These are phyloP conservation scores for Mustela nigripes DNA, from an alignment of 2,113 vertebrate species.

Conservation along the genomic window DNA sequence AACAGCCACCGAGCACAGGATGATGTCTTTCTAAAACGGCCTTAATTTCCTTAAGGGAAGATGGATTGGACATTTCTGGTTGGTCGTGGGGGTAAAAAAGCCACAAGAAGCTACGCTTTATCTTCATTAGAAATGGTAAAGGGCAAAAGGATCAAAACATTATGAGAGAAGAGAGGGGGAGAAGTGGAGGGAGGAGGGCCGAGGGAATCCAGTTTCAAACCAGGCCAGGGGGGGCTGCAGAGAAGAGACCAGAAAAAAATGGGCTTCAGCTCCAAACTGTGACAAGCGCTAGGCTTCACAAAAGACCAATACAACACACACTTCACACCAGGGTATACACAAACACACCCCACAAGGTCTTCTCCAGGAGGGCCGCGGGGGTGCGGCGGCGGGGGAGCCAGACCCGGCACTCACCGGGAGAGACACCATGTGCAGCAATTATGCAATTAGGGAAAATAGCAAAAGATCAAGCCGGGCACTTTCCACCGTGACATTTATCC, in stretches of 20 bases:
- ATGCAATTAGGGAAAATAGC: constrained; percentile 76
- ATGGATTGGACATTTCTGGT: constrained; percentile 80
- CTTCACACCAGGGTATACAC: constrained; percentile 14
- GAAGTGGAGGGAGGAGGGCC: not conserved
- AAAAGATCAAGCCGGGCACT: constrained; percentile 71
- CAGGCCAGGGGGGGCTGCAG: constrained; percentile 71
- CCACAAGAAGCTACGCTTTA: constrained; percentile 81
- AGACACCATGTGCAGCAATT: constrained; percentile 76
- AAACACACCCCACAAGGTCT: constrained; percentile 45
- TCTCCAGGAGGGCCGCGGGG: constrained; percentile 9
- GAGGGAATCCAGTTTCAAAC: constrained; percentile 69
- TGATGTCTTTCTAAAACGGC: constrained; percentile 82
- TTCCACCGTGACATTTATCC: constrained; percentile 72
- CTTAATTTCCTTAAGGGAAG: constrained; percentile 85
- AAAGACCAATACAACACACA: constrained; percentile 66
- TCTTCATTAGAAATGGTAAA: constrained; percentile 83
- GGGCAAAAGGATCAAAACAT: constrained; percentile 75
- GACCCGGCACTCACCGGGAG: constrained; percentile 40
- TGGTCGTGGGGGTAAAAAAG: constrained; percentile 57
- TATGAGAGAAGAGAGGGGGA: not conserved
- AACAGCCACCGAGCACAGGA: constrained; percentile 64
- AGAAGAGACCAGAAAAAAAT: constrained; percentile 59
- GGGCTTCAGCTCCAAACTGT: constrained; percentile 68
- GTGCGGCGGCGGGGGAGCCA: not conserved
- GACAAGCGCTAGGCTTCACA: constrained; percentile 72